Base-by-base conservation (phyloP, 2,113 vertebrate species). In the Acanthisitta chloris region DNA sequence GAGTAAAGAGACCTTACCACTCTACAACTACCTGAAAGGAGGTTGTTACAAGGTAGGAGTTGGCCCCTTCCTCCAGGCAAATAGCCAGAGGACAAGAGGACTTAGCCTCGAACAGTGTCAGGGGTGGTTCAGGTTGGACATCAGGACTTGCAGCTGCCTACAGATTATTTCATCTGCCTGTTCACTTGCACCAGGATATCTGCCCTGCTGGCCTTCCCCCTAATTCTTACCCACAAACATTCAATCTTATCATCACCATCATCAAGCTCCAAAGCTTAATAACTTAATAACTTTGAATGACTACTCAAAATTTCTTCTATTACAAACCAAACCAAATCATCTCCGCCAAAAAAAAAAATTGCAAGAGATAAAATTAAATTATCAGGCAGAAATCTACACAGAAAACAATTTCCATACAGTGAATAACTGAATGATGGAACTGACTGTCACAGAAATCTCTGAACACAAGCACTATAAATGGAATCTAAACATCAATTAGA, bases 1-100 rank as follows among this genome's bases (percentile, higher is more conserved):
- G 46, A 2, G 21, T n/a, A n/a, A n/a, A 2, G 10, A 0, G 4
- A 36, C 9, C 8, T 55, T 29, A 16, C 3, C 42, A n/a, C 21
- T 49, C 13, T 36, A 5, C 48, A 74, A 19, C 26, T 80, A n/a
- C 61, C 19, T 38, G 43, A 58, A 23, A 23, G 33, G 45, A 8
- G 33, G 40, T 11, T n/a, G n/a, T n/a, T n/a, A 61, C 25, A 51
- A 17, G 12, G 31, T n/a, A 33, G 12, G 3, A 55, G 24, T 34
- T 65, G 74, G 16, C 1, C 10, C 25, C 34, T 45, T 59, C 40
- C 64, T 31, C 28, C 24, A 51, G 18, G 8, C 12, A 21, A 5
- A 24, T 26, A 33, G 18, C 16, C 28, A 29, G 11, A 76, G 55
- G 20, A 70, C 8, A 2, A 2, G 1, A 10, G 11, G 38, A n/a